Conservation (phyloP, 2,797 vertebrate genomes). For the Benthosema pterotum region DNA sequence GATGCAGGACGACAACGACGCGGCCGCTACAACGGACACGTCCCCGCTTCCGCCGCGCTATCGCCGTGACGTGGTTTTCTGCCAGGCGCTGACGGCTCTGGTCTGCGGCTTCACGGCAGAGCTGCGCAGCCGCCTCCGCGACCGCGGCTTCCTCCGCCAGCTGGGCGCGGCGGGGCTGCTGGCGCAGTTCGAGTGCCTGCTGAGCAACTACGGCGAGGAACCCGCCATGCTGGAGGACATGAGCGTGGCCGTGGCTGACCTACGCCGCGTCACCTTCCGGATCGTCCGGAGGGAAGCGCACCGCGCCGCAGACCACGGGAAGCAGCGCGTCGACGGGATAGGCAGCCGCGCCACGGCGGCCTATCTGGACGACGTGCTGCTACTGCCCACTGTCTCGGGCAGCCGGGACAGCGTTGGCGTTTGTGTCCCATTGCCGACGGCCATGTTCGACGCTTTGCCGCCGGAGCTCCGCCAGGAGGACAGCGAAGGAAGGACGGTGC, state of each 20-base stretch:
- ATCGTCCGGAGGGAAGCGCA: too few species aligned
- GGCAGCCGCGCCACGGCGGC: too few species aligned
- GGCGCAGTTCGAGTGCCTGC: slow-evolving; percentile 89
- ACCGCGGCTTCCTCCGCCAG: slow-evolving; percentile 88
- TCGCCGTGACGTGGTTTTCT: slow-evolving; percentile 91
- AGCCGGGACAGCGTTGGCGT: slow-evolving; percentile 87
- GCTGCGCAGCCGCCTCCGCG: slow-evolving; percentile 88
- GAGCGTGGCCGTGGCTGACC: slow-evolving; percentile 87
- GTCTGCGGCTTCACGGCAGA: slow-evolving; percentile 92
- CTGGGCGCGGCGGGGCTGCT: slow-evolving; percentile 91
- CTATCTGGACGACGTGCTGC: slow-evolving; percentile 77
- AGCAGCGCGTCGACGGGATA: too few species aligned
- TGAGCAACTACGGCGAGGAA: slow-evolving; percentile 90
- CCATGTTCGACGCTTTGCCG: slow-evolving; percentile 84
- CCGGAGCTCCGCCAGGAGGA: slow-evolving; percentile 89
- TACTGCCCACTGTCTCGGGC: slow-evolving; percentile 87
- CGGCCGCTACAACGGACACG: slow-evolving; percentile 83
- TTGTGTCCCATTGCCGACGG: slow-evolving; percentile 84
- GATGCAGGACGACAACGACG: too few species aligned
- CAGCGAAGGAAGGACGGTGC: too few species aligned
- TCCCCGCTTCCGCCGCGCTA: slow-evolving; percentile 79
- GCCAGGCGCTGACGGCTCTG: slow-evolving; percentile 89
- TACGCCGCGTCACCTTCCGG: slow-evolving; percentile 89
- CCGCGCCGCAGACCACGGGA: too few species aligned
- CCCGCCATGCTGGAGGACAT: slow-evolving; percentile 88